Evolutionary conservation across 92 coral and sea anemone genomes (phyloP).

Genomic region (Porites divaricata): DNA sequence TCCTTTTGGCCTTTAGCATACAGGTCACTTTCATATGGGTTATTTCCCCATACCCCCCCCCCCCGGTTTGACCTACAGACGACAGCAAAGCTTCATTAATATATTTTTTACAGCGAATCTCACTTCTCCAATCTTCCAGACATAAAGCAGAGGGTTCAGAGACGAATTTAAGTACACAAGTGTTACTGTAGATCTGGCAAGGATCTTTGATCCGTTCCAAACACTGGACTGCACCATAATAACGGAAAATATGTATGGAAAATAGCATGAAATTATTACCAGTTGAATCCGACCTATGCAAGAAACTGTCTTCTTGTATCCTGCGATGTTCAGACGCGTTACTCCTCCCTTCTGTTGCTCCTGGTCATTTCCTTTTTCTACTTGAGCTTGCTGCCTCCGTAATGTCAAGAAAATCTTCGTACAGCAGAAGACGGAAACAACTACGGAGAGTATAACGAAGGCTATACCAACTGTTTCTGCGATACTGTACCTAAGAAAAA

Average conservation of each 20-base stretch:
- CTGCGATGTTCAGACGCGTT: neutral
- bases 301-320: too few relatives aligned
- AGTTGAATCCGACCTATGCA: too few relatives aligned
- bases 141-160: neutral
- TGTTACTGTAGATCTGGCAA: neutral
- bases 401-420: neutral
- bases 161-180: neutral
- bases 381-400: neutral
- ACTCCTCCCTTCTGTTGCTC: neutral
- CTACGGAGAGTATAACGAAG: neutral
- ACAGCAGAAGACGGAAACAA: neutral
- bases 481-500: too few relatives aligned
- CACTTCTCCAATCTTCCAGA: too few relatives aligned
- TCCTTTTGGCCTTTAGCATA: too few relatives aligned
- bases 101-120: too few relatives aligned
- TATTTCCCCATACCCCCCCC: too few relatives aligned
- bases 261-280: too few relatives aligned
- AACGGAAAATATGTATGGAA: neutral
- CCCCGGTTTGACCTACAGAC: too few relatives aligned
- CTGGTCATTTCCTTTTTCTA: neutral
- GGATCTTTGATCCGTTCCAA: neutral
- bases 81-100: too few relatives aligned
- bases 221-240: neutral
- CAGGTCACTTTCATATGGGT: too few relatives aligned
- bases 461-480: neutral